Evolutionary conservation across 1,140 invertebrate genomes (phyloP).

Genomic region (Saccostrea glomerata): DNA sequence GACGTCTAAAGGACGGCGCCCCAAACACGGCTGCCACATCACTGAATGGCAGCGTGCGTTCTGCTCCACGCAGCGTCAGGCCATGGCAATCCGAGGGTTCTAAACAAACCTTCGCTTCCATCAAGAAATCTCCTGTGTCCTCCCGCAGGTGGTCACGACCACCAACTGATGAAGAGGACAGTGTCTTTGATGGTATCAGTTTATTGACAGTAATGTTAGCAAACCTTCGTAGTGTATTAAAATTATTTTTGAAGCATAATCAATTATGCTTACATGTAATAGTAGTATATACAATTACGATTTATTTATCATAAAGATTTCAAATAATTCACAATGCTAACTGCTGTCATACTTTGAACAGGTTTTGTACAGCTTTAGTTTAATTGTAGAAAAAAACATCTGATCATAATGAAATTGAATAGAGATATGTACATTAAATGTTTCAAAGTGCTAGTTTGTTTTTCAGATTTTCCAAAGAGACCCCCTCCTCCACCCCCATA

Average conservation of each 20-base stretch:
- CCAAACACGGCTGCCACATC: slow-evolving; percentile 45
- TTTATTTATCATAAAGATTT: too few species aligned
- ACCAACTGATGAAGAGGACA: slow-evolving; percentile 47
- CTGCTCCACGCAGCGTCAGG: slow-evolving; percentile 9
- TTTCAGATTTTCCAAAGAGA: slow-evolving; percentile 54
- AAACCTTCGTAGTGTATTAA: too few species aligned
- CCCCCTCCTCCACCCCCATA: slow-evolving; percentile 52
- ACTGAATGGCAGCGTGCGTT: slow-evolving; percentile 20
- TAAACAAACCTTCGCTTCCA: slow-evolving; percentile 40
- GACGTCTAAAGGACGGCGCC: slow-evolving; percentile 47
- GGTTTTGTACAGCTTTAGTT: too few species aligned
- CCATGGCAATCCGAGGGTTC: slow-evolving; percentile 47
- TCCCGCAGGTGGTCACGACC: slow-evolving; percentile 18
- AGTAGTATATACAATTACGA: too few species aligned
- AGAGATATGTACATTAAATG: not conserved
- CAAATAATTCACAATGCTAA: too few species aligned
- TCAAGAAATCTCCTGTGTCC: slow-evolving; percentile 20
- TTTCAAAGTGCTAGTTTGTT: not conserved
- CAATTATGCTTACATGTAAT: too few species aligned
- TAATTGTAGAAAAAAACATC: too few species aligned
- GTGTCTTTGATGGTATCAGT: slow-evolving; percentile 58
- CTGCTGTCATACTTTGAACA: too few species aligned
- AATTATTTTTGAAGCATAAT: too few species aligned
- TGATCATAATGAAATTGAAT: too few species aligned
- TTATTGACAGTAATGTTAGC: not conserved